Evolutionary conservation across 2,113 vertebrate genomes (phyloP).

Genomic region (Microtus ochrogaster): DNA sequence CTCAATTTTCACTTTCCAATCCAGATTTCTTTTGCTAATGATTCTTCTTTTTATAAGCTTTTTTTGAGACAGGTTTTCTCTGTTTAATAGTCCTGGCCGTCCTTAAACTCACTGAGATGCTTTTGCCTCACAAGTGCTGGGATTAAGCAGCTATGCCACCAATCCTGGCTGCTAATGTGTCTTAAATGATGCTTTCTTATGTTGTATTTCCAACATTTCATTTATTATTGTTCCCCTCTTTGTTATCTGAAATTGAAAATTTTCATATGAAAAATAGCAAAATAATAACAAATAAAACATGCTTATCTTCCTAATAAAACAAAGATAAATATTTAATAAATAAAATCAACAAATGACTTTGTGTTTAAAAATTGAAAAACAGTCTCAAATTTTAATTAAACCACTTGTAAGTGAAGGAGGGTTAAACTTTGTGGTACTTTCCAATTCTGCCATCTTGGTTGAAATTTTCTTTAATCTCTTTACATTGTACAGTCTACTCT

Average conservation of each 20-base stretch:
- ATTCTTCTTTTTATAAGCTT: not conserved
- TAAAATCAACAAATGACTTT: not conserved
- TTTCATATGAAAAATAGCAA: not conserved
- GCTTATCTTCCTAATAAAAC: not conserved
- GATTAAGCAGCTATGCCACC: too few species aligned
- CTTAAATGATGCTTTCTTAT: not conserved
- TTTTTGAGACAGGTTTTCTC: too few species aligned
- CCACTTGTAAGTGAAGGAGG: not conserved
- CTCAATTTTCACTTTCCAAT: not conserved
- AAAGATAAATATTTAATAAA: not conserved
- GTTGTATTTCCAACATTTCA: not conserved
- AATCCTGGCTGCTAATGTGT: too few species aligned
- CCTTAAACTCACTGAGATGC: too few species aligned
- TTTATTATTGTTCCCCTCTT: not conserved
- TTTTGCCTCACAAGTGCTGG: too few species aligned
- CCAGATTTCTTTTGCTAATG: not conserved
- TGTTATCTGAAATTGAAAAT: not conserved
- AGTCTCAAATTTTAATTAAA: too few species aligned
- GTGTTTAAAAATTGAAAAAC: not conserved
- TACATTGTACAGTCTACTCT: not conserved
- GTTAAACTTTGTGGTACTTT: not conserved
- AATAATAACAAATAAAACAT: not conserved
- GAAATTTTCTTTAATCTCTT: not conserved
- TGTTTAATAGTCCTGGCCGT: too few species aligned
- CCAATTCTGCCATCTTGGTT: not conserved